These are phyloP conservation scores for Alosa sapidissima DNA, from an alignment of 2,797 vertebrate genomes.

Conservation along the genomic window DNA sequence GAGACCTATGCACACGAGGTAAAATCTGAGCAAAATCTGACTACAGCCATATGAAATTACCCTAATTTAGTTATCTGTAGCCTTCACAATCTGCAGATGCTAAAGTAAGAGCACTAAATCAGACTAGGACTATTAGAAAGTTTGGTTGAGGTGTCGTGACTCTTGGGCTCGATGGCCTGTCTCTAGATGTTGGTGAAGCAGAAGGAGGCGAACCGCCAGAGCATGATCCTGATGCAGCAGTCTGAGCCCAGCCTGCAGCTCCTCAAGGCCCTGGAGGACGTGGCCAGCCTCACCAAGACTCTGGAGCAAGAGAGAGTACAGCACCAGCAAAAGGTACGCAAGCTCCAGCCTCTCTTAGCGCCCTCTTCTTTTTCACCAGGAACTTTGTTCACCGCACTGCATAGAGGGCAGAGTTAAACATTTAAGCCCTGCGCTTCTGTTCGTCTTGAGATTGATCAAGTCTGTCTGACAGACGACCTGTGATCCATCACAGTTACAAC, in stretches of 20 bases:
- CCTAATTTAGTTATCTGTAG: not conserved
- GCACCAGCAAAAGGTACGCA: slow-evolving; percentile 71
- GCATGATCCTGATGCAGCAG: slow-evolving; percentile 77
- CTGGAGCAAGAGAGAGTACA: slow-evolving; percentile 76
- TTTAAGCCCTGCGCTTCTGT: not conserved
- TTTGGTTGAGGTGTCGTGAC: not conserved
- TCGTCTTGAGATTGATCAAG: not conserved
- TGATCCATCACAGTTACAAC: not conserved
- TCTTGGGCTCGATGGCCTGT: not conserved
- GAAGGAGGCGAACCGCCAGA: slow-evolving; percentile 81
- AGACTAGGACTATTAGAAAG: not conserved
- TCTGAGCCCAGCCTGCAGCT: slow-evolving; percentile 76
- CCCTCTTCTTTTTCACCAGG: too few species aligned
- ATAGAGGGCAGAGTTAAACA: not conserved
- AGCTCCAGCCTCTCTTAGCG: too few species aligned
- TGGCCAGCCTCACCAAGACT: slow-evolving; percentile 70
- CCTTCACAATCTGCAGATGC: not conserved
- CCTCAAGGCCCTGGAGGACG: slow-evolving; percentile 77
- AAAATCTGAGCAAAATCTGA: not conserved
- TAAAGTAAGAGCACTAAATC: not conserved
- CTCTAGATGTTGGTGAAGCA: slow-evolving; percentile 81
- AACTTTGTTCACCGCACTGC: not conserved
- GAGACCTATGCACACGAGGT: slow-evolving; percentile 81
- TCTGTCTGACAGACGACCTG: not conserved
- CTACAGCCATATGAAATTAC: not conserved